Evolutionary conservation across 2,113 vertebrate genomes (phyloP).

Genomic region (Prionailurus viverrinus): DNA sequence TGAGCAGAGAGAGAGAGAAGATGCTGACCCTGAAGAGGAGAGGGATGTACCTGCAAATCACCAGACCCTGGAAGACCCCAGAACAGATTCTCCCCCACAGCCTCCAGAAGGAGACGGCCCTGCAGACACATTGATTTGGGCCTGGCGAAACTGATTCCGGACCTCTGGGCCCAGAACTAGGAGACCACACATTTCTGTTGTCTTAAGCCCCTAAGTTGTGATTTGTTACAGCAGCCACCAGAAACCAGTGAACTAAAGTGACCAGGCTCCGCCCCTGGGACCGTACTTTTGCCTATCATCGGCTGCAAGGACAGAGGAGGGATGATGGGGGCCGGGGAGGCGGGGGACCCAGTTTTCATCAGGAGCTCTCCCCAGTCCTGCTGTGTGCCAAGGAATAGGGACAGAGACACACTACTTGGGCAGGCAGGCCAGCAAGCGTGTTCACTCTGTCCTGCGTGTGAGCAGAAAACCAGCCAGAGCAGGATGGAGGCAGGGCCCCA

Average conservation of each 20-base stretch:
- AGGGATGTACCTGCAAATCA: neutral
- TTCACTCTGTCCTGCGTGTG: neutral
- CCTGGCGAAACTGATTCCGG: no score
- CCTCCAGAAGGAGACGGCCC: fast-evolving
- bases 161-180: neutral
- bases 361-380: neutral
- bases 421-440: fast-evolving
- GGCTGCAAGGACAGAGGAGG: neutral
- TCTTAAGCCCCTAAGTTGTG: neutral
- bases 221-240: neutral
- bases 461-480: neutral
- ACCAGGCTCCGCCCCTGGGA: fast-evolving
- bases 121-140: neutral
- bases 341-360: neutral
- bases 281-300: no score
- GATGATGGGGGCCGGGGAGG: fast-evolving
- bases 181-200: neutral
- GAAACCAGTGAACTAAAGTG: neutral
- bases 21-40: fast-evolving
- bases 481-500: neutral
- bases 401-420: neutral
- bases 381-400: neutral
- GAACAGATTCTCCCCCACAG: neutral
- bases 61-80: neutral
- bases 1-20: neutral